Conservation (phyloP, 1,140 invertebrate genomes). For the Cataglyphis hispanica region DNA sequence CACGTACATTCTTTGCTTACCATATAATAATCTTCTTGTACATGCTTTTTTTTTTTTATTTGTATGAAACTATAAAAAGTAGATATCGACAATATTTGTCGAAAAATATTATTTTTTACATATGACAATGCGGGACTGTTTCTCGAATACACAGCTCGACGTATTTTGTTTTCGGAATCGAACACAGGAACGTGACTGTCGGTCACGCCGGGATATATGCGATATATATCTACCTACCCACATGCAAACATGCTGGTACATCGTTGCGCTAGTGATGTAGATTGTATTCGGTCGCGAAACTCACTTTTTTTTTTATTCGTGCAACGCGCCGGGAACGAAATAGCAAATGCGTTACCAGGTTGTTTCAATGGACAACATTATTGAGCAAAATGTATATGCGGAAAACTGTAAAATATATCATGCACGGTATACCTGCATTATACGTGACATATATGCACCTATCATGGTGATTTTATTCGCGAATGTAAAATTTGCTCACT, state of each 20-base stretch:
- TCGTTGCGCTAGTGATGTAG: conserved; percentile 46
- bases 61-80: conserved; percentile 72
- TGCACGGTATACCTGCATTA: not conserved
- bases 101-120: conserved; percentile 57
- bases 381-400: conserved; percentile 54
- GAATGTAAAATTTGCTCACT: conserved; percentile 28
- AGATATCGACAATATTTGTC: conserved; percentile 73
- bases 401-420: conserved; percentile 47
- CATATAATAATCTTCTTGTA: conserved; percentile 29
- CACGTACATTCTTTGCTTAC: not conserved
- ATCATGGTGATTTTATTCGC: conserved; percentile 47
- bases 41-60: conserved; percentile 48
- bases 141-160: conserved; percentile 19
- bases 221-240: conserved; percentile 34
- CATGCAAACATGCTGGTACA: conserved; percentile 51
- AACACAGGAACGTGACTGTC: conserved; percentile 53
- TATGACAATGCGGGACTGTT: conserved; percentile 58
- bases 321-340: conserved; percentile 30
- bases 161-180: conserved; percentile 55
- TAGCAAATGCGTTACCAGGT: conserved; percentile 57
- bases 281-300: conserved; percentile 56
- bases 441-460: conserved; percentile 1
- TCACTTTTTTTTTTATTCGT: conserved; percentile 51
- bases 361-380: conserved; percentile 60
- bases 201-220: conserved; percentile 46